A percentile compares a stretch with the other conserved stretches of the same genome.
Evolutionary conservation across 2,888 invertebrate species (phyloP).

Genomic region (Nemotelus nigrinus): DNA sequence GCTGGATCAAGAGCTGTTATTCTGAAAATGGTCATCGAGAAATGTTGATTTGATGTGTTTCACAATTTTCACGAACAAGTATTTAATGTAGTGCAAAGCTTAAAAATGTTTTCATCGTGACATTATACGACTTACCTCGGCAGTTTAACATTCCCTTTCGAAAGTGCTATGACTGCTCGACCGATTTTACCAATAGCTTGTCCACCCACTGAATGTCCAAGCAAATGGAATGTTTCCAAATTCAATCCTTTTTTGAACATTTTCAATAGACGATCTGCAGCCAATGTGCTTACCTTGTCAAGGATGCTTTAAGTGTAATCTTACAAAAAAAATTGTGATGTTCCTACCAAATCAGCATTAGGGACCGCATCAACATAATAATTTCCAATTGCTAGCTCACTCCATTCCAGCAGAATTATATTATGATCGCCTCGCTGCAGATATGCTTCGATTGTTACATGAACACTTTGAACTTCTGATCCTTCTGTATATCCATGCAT

Average conservation of each 20-base stretch:
- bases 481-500: constrained; percentile 71
- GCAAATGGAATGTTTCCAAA: constrained; percentile 50
- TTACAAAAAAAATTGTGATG: background rate
- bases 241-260: constrained; percentile 51
- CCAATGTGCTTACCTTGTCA: constrained; percentile 54
- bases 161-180: constrained; percentile 48
- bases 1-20: constrained; percentile 53
- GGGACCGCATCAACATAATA: constrained; percentile 63
- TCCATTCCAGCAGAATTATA: constrained; percentile 62
- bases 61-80: background rate
- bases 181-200: constrained; percentile 52
- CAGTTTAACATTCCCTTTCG: constrained; percentile 47
- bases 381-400: constrained; percentile 63
- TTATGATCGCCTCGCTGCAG: constrained; percentile 60
- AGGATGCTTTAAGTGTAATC: background rate
- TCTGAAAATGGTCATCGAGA: constrained; percentile 34
- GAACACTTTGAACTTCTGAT: constrained; percentile 69
- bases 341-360: constrained; percentile 59
- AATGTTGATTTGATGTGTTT: background rate
- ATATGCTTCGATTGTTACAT: constrained; percentile 64
- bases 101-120: background rate
- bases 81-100: background rate
- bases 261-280: constrained; percentile 58
- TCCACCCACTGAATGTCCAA: constrained; percentile 54
- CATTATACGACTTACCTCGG: constrained; percentile 40